phyloP scores from a whole-genome alignment of 2,888 invertebrate species.

The Torymus aiolomorphi region DNA sequence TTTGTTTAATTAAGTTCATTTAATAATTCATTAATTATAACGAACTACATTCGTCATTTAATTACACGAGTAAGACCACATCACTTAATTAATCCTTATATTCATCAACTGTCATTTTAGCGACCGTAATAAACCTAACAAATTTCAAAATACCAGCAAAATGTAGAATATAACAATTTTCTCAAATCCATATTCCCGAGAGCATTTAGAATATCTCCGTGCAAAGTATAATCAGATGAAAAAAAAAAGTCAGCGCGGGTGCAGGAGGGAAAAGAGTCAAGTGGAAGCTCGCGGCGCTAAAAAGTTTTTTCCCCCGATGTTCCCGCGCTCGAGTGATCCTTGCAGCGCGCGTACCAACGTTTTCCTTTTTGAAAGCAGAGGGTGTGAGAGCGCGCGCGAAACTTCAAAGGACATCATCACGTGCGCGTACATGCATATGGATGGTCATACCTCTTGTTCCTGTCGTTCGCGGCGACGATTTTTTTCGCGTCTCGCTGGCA shows the following conservation, averaged over 20 bases:
- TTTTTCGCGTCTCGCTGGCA: background rate
- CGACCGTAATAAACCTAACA: too few relatives aligned
- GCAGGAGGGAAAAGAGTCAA: conserved; percentile 1
- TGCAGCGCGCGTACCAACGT: conserved; percentile 2
- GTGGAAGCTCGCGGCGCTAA: background rate
- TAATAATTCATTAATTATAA: too few relatives aligned
- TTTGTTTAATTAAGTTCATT: too few relatives aligned
- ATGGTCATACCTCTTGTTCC: conserved; percentile 16
- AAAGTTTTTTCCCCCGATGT: conserved; percentile 46
- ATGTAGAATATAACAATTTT: too few relatives aligned
- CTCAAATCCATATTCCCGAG: too few relatives aligned
- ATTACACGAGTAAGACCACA: background rate
- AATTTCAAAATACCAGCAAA: too few relatives aligned
- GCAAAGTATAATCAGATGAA: conserved; percentile 6
- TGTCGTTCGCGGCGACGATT: background rate
- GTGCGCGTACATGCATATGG: background rate
- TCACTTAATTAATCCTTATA: background rate
- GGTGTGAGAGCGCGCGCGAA: background rate
- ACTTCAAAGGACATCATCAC: conserved; percentile 20
- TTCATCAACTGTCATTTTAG: background rate
- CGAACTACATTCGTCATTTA: too few relatives aligned
- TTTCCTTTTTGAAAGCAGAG: conserved; percentile 22
- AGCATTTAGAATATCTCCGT: too few relatives aligned
- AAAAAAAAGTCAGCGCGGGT: background rate
- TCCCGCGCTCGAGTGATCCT: conserved; percentile 30